These are phyloP conservation scores for Camptogramma bilineatum DNA, from an alignment of 2,888 invertebrate species.

Conservation along the genomic window DNA sequence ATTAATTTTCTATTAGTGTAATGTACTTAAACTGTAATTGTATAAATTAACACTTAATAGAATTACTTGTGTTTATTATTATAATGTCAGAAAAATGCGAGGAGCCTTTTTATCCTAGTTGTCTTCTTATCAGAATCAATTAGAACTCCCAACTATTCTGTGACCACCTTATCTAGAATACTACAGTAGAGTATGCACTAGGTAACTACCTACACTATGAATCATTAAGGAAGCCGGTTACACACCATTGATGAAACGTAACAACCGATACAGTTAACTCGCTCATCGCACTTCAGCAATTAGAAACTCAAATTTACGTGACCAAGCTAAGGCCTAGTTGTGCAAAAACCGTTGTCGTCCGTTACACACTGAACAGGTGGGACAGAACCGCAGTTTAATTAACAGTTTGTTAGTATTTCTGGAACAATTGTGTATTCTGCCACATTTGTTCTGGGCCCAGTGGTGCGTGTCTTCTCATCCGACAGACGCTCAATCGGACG, in stretches of 20 bases:
- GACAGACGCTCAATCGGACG: constrained; percentile 63
- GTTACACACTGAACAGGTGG: constrained; percentile 65
- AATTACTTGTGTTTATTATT: neutral
- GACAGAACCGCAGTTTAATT: constrained; percentile 38
- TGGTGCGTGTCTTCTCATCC: constrained; percentile 70
- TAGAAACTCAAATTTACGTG: constrained; percentile 64
- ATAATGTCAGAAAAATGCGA: neutral
- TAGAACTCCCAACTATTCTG: neutral
- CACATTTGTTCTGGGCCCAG: constrained; percentile 66
- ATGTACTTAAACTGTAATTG: neutral
- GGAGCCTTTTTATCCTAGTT: too few relatives aligned
- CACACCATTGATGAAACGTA: constrained; percentile 46
- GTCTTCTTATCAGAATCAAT: constrained; percentile 5
- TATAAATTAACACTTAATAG: neutral
- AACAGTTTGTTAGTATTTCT: constrained; percentile 47
- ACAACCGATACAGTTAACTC: constrained; percentile 41
- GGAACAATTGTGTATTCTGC: constrained; percentile 69
- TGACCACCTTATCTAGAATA: constrained; percentile 32
- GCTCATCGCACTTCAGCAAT: constrained; percentile 48
- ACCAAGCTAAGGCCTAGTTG: constrained; percentile 67
- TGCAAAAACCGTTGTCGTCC: constrained; percentile 75
- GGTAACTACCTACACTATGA: constrained; percentile 24
- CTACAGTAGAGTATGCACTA: constrained; percentile 27
- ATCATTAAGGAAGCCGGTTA: constrained; percentile 37
- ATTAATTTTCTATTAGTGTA: neutral